Conservation (phyloP, 2,113 vertebrate species). For the Ranitomeya imitator region DNA sequence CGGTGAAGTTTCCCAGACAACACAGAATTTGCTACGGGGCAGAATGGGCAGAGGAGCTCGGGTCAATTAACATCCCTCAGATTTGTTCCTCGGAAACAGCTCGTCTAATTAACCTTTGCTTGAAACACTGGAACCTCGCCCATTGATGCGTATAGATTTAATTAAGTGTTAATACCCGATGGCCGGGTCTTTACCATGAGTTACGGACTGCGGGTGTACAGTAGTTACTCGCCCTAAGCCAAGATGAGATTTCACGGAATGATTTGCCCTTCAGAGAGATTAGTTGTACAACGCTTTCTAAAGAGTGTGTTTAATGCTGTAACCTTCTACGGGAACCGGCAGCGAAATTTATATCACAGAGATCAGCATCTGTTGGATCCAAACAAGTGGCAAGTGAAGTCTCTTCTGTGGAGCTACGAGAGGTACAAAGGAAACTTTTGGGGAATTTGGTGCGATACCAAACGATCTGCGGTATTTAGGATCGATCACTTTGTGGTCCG, state of each 20-base stretch:
- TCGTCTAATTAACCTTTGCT: conserved; percentile 64
- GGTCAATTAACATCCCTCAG: conserved; percentile 67
- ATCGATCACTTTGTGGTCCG: too few species aligned
- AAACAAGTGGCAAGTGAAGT: neutral
- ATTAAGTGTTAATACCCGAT: conserved; percentile 62
- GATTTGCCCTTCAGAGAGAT: conserved; percentile 59
- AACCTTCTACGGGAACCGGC: conserved; percentile 35
- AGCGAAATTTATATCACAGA: conserved; percentile 61
- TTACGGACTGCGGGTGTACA: conserved; percentile 56
- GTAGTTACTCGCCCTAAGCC: conserved; percentile 56
- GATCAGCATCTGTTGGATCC: conserved; percentile 22
- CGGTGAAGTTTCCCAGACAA: conserved; percentile 23
- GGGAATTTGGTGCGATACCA: neutral
- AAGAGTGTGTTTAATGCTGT: conserved; percentile 50
- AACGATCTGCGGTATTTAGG: neutral
- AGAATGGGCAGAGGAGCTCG: conserved; percentile 36
- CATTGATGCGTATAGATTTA: conserved; percentile 64
- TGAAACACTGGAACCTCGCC: conserved; percentile 65
- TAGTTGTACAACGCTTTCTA: conserved; percentile 50
- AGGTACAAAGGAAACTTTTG: neutral
- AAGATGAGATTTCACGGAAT: conserved; percentile 55
- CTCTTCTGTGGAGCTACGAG: neutral
- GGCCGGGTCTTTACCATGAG: conserved; percentile 59
- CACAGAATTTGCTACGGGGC: conserved; percentile 46
- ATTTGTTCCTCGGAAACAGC: conserved; percentile 65